phyloP scores from a whole-genome alignment of 2,797 vertebrate genomes.

The Mormyrops boulengeri region DNA sequence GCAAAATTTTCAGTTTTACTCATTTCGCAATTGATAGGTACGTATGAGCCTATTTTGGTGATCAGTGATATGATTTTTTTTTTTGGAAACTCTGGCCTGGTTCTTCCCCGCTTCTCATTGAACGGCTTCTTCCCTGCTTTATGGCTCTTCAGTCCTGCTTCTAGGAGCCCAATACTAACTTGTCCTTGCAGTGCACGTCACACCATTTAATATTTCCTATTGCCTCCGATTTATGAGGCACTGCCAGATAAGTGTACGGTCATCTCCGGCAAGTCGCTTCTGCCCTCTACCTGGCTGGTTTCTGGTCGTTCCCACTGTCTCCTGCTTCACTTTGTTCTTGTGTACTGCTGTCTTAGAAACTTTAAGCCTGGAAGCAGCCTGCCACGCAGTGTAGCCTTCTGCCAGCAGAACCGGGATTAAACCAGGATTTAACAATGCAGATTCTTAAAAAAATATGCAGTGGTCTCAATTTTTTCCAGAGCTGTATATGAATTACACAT shows the following conservation, averaged over 20 bases:
- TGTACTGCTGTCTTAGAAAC: too few relatives aligned
- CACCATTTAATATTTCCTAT: not conserved
- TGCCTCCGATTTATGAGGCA: not conserved
- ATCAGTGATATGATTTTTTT: not conserved
- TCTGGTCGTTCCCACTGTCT: not conserved
- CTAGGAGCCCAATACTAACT: not conserved
- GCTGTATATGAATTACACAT: not conserved
- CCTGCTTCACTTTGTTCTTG: too few relatives aligned
- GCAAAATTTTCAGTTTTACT: not conserved
- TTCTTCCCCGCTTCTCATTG: not conserved
- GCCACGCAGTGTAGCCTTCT: too few relatives aligned
- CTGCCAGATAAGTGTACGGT: not conserved
- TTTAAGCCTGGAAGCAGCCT: too few relatives aligned
- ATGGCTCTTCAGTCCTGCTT: not conserved
- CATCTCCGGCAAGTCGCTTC: not conserved
- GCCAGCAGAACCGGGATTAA: too few relatives aligned
- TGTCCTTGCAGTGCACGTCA: not conserved
- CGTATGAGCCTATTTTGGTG: not conserved
- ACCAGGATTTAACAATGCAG: not conserved
- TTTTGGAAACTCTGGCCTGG: not conserved
- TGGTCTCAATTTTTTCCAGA: not conserved
- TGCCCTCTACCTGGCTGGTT: not conserved
- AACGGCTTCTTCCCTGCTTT: not conserved
- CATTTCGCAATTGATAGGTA: not conserved
- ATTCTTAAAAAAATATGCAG: not conserved